A percentile compares a stretch with the other conserved stretches of the same genome.
Conservation (phyloP, 1,140 invertebrate genomes). For the Thaumatotibia leucotreta region DNA sequence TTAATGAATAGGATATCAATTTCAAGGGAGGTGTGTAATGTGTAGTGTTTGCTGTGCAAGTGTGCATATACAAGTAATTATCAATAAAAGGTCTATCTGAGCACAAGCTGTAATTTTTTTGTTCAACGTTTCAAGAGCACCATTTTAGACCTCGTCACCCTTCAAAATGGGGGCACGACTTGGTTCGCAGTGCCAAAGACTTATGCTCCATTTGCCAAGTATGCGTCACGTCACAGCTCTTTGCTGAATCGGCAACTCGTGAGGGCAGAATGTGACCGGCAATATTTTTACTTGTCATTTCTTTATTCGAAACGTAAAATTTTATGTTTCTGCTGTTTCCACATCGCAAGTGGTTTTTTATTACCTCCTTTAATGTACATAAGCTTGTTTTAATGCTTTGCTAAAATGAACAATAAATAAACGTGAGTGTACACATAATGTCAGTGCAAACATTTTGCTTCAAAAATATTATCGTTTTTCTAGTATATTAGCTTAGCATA, state of each 20-base stretch:
- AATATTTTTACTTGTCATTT: background rate
- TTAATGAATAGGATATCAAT: too few relatives aligned
- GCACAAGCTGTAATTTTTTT: background rate
- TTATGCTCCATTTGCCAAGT: conserved; percentile 34
- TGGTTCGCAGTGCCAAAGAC: conserved; percentile 32
- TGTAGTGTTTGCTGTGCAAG: too few relatives aligned
- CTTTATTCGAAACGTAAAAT: background rate
- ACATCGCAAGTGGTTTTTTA: conserved; percentile 2
- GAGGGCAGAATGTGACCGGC: background rate
- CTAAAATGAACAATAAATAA: conserved; percentile 11
- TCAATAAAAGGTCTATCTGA: background rate
- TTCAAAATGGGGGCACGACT: conserved; percentile 37
- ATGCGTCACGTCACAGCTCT: conserved; percentile 15
- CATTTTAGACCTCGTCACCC: conserved; percentile 28
- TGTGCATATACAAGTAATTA: background rate
- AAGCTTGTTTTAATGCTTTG: conserved; percentile 3
- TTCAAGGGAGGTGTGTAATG: too few relatives aligned
- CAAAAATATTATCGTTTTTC: conserved; percentile 18
- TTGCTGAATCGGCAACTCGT: background rate
- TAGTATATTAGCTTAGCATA: background rate
- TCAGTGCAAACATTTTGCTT: conserved; percentile 9
- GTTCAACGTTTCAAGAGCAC: conserved; percentile 12
- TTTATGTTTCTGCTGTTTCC: background rate
- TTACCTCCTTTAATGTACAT: background rate
- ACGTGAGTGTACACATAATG: conserved; percentile 6